These are phyloP conservation scores for Harpalus rubripes DNA, from an alignment of 2,888 invertebrate genomes.

Conservation along the genomic window DNA sequence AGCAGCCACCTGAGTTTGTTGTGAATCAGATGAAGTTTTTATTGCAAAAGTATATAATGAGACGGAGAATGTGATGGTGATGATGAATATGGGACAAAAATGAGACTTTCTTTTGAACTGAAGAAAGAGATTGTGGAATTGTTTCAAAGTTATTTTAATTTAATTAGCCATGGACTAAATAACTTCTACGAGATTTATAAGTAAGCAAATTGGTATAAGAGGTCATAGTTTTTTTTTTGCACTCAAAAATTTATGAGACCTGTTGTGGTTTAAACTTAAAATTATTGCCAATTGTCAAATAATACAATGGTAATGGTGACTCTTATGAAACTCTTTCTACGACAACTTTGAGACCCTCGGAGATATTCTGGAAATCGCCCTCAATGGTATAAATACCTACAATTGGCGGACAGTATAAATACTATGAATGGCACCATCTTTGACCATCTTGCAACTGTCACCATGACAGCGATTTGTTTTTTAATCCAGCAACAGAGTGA, in stretches of 20 bases:
- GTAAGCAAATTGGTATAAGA: background rate
- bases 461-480: too few species aligned
- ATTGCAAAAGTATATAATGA: background rate
- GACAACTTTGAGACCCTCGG: too few species aligned
- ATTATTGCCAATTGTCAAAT: too few species aligned
- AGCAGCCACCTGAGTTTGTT: background rate
- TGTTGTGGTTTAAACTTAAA: too few species aligned
- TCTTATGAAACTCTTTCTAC: too few species aligned
- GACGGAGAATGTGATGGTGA: background rate
- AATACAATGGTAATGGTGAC: too few species aligned
- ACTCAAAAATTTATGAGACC: background rate
- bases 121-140: background rate
- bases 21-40: background rate
- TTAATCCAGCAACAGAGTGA: too few species aligned
- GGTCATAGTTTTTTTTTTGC: background rate
- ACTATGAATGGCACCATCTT: too few species aligned
- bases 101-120: background rate
- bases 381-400: too few species aligned
- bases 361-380: too few species aligned
- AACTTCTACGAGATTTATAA: background rate
- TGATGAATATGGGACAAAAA: background rate
- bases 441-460: too few species aligned
- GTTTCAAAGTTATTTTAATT: background rate
- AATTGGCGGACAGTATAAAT: too few species aligned
- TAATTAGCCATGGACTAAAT: constrained; percentile 8